Base-by-base conservation (phyloP, 2,797 vertebrate species). In the Aratinga solstitialis region DNA sequence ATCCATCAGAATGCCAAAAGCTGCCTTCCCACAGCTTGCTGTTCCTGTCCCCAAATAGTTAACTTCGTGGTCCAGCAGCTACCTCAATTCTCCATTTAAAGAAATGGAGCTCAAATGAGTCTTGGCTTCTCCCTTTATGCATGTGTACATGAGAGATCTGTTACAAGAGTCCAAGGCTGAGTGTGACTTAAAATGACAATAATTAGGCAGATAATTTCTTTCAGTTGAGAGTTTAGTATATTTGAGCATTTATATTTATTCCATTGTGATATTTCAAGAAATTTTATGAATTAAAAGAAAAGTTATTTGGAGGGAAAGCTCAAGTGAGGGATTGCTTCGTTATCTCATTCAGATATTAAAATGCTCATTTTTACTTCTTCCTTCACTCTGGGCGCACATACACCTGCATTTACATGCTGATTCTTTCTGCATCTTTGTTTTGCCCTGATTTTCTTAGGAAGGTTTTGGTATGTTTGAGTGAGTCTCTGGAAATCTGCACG, bases 51-150 rank as follows among this genome's bases (percentile, higher is more conserved):
- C 23, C 12, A 36, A 87, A 27, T 0, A 74, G 89, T 88, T 82
- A 74, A 77, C 30, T 93, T 87, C 12, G 51, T 71, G 67, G 73
- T 73, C 56, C 40, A 17, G 61, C 62, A 54, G 45, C 36, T 94
- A 14, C 61, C 68, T 48, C 58, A 53, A 84, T 88, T 94, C 77
- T 87, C 56, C 34, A 20, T 93, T 91, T 90, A 87, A 92, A 74
- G 54, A 87, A 42, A 67, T 42, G 22, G 72, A 84, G 38, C 78
- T 90, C 32, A 65, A 71, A 53, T 59, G 71, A 93, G 34, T 75
- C 75, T 85, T 82, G 53, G 42, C 58, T 90, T 93, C 80, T 90
- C 34, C 36, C 65, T 87, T 74, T 89, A 61, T 65, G 72, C 56
- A 43, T 0, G 0, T 3, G 2, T 78, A 68, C 9, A 2, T 1